A percentile compares a stretch with the other conserved stretches of the same genome.
Evolutionary conservation across 1,140 invertebrate species (phyloP).

Genomic region (Aphidius gifuensis): DNA sequence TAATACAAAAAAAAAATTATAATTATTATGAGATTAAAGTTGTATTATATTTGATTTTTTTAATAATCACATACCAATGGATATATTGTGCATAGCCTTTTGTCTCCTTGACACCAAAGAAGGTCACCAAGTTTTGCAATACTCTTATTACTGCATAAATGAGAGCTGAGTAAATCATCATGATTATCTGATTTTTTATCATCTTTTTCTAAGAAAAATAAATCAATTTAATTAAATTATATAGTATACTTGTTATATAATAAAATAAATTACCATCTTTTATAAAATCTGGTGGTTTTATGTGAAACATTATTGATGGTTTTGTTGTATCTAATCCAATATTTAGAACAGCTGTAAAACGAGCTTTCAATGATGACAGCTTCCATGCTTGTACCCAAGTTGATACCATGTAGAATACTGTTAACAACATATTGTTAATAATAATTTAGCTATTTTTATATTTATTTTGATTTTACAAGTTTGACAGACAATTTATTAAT

Average conservation of each 20-base stretch:
- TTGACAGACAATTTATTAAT: background rate
- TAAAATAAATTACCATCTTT: constrained; percentile 44
- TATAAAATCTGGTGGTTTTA: constrained; percentile 40
- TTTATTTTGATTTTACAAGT: background rate
- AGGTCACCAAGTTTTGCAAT: constrained; percentile 57
- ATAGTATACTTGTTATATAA: constrained; percentile 1
- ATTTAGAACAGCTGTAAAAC: constrained; percentile 34
- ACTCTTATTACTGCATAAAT: constrained; percentile 54
- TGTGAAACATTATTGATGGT: constrained; percentile 48
- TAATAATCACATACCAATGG: constrained; percentile 47
- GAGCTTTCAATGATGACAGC: constrained; percentile 56
- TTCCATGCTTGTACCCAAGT: constrained; percentile 67
- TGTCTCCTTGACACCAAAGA: constrained; percentile 55
- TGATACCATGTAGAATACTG: constrained; percentile 66
- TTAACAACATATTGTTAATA: constrained; percentile 57
- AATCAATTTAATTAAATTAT: constrained; percentile 22
- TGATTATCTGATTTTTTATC: constrained; percentile 21
- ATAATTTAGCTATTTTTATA: background rate
- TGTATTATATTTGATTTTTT: constrained; percentile 25
- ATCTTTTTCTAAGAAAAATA: constrained; percentile 34
- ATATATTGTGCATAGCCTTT: constrained; percentile 55
- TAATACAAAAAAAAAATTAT: background rate
- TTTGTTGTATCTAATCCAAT: constrained; percentile 28
- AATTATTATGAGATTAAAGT: constrained; percentile 32
- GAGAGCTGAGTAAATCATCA: constrained; percentile 49